phyloP scores from a whole-genome alignment of 1,140 invertebrate genomes.

The Pinna nobilis region DNA sequence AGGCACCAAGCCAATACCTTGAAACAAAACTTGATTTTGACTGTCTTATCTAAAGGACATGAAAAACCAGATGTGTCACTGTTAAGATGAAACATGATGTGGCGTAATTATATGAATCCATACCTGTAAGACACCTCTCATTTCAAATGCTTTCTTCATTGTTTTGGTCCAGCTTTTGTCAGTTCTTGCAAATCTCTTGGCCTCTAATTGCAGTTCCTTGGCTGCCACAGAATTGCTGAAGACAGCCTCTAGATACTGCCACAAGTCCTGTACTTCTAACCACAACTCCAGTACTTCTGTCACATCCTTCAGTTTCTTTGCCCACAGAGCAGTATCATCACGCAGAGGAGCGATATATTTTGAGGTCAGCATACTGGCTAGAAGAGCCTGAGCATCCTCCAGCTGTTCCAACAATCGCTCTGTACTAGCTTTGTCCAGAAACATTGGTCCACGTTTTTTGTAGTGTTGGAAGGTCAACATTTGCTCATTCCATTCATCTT shows the following conservation, averaged over 20 bases:
- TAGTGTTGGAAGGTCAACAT: slow-evolving; percentile 73
- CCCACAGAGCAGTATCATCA: slow-evolving; percentile 74
- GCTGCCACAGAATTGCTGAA: slow-evolving; percentile 67
- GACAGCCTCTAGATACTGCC: slow-evolving; percentile 74
- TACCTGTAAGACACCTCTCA: slow-evolving; percentile 74
- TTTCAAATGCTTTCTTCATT: slow-evolving; percentile 74
- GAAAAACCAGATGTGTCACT: too few species aligned
- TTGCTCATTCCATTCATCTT: slow-evolving; percentile 76
- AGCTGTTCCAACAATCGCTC: slow-evolving; percentile 73
- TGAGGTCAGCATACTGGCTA: slow-evolving; percentile 73
- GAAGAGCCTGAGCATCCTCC: slow-evolving; percentile 73
- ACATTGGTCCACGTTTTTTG: slow-evolving; percentile 73
- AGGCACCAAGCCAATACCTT: too few species aligned
- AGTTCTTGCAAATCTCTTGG: slow-evolving; percentile 69
- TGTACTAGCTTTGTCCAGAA: slow-evolving; percentile 72
- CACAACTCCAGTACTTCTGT: slow-evolving; percentile 73
- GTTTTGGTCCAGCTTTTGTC: slow-evolving; percentile 74
- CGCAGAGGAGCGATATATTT: slow-evolving; percentile 71
- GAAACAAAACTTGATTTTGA: too few species aligned
- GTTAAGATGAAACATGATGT: too few species aligned
- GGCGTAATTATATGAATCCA: too few species aligned
- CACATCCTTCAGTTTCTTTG: slow-evolving; percentile 75
- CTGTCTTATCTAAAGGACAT: too few species aligned
- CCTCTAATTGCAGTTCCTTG: slow-evolving; percentile 73
- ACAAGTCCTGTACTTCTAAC: slow-evolving; percentile 74